A percentile compares a stretch with the other conserved stretches of the same genome.
Conservation (phyloP, 2,113 vertebrate species). For the Calyptommatus sinebrachiatus region DNA sequence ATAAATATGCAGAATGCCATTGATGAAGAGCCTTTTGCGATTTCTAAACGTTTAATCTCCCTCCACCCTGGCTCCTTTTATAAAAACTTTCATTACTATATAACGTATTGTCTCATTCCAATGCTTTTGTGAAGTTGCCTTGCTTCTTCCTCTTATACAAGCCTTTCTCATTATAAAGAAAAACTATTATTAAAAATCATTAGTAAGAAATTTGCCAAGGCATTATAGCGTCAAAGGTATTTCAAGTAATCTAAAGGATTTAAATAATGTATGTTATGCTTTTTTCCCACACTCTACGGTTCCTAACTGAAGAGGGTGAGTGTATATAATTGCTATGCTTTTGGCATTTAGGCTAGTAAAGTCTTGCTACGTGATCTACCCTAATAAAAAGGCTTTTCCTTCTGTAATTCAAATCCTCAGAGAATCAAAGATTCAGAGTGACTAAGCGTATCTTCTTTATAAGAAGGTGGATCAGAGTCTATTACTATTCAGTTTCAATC, state of each 20-base stretch:
- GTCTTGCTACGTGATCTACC: background rate
- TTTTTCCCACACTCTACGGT: background rate
- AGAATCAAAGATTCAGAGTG: rapidly evolving
- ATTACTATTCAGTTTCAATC: too few relatives aligned
- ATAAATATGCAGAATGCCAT: too few relatives aligned
- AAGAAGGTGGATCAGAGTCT: background rate
- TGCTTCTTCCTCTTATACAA: background rate
- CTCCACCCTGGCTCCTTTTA: background rate
- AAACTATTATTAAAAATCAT: background rate
- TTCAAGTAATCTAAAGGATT: background rate
- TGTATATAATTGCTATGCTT: rapidly evolving
- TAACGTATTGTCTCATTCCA: background rate
- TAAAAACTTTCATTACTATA: background rate
- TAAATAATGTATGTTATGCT: rapidly evolving
- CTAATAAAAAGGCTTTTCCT: background rate
- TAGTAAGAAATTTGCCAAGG: background rate
- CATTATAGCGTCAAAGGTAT: background rate
- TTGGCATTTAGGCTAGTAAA: rapidly evolving
- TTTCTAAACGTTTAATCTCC: background rate
- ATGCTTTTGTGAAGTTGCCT: background rate
- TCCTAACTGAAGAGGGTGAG: background rate
- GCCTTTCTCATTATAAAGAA: background rate
- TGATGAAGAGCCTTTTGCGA: background rate
- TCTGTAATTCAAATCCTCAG: background rate
- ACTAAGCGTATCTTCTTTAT: background rate